These are phyloP conservation scores for Oscheius sp. DNA, from an alignment of 2,888 invertebrate species.

Conservation along the genomic window DNA sequence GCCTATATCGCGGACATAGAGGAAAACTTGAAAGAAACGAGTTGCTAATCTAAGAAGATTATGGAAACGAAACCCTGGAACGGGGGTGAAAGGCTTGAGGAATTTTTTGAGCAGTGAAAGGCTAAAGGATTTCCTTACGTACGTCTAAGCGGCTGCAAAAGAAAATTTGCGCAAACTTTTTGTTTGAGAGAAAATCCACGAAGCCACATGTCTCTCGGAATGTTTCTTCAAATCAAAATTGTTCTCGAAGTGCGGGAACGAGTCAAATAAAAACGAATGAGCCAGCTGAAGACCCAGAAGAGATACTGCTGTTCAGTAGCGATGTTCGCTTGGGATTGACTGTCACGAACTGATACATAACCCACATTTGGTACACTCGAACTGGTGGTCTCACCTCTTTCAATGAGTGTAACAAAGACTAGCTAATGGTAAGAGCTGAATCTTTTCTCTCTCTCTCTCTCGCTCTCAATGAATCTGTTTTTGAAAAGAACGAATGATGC, in stretches of 20 bases:
- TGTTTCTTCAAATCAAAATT: too few species aligned
- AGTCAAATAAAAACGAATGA: too few species aligned
- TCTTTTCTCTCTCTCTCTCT: slow-evolving; percentile 11
- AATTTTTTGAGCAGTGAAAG: slow-evolving; percentile 3
- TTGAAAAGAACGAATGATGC: background rate
- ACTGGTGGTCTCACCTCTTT: slow-evolving; percentile 18
- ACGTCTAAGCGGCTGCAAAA: background rate
- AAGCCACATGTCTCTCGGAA: too few species aligned
- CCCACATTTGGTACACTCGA: slow-evolving; percentile 29
- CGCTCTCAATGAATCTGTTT: slow-evolving; percentile 9
- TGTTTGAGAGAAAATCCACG: background rate
- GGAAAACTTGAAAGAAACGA: slow-evolving; percentile 29
- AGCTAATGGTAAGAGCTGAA: slow-evolving; percentile 14
- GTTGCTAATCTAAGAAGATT: slow-evolving; percentile 28
- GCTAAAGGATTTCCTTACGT: background rate
- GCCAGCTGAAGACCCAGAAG: background rate
- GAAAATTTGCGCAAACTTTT: background rate
- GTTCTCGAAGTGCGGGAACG: too few species aligned
- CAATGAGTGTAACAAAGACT: slow-evolving; percentile 24
- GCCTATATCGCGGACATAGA: slow-evolving; percentile 26
- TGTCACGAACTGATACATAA: slow-evolving; percentile 25
- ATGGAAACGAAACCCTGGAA: slow-evolving; percentile 24
- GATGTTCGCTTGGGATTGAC: slow-evolving; percentile 3
- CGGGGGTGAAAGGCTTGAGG: slow-evolving; percentile 16
- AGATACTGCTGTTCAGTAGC: background rate